Base-by-base conservation (phyloP, 2,797 vertebrate species). In the Spheniscus humboldti region DNA sequence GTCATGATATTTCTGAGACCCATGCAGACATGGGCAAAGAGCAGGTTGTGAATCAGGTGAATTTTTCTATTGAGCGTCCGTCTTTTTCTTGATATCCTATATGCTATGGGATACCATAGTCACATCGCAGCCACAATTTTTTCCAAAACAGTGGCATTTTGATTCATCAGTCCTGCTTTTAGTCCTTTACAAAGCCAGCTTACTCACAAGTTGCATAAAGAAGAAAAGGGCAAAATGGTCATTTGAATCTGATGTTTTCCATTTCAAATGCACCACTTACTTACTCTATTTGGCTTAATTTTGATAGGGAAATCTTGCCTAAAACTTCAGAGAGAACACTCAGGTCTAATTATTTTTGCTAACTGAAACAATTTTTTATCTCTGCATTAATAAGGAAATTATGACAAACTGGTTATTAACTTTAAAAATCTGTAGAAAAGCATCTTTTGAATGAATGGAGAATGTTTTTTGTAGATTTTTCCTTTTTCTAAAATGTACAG, bases 341-440 rank as follows among this genome's bases (percentile, higher is more conserved):
- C n/a, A 72, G 14, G 13, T 80, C 39, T 79, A 86, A 92, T 68
- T 92, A 86, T 87, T 85, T 96, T 94, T 76, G 76, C 25, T 69
- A 73, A 8, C 15, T 76, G 81, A 76, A 76, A 31, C 31, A 75
- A 22, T 16, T 64, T 69, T 89, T 80, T 6, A 55, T 33, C 8
- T 53, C 30, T 68, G 10, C 79, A 79, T 78, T 86, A 50, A 79
- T 73, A 79, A 84, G 52, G 14, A 82, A 87, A 39, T 95, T 27
- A 78, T 78, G 33, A 87, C 33, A 83, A 86, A 7, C 39, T 73
- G 78, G 15, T 62, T 74, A 43, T 56, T 64, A 88, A 78, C 75
- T 86, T 94, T 62, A 88, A 85, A 95, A 94, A 89, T 41, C 50
- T 87, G 62, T 72, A 96, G 77, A 72, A 95, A 92, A 95, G 18